phyloP scores from a whole-genome alignment of 2,113 vertebrate species.

The Aspiorhynchus laticeps region DNA sequence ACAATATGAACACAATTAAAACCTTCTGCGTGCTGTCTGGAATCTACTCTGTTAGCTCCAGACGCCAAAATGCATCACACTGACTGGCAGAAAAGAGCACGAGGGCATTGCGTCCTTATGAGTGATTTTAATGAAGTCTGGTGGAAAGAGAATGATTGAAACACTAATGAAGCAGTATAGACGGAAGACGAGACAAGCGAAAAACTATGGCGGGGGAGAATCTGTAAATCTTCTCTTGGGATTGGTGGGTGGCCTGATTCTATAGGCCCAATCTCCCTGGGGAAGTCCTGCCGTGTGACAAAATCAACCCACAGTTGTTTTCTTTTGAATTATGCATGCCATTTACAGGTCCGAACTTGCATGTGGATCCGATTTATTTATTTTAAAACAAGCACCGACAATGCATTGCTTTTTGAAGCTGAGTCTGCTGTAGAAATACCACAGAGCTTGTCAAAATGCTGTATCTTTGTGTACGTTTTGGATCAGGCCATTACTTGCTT shows the following conservation, averaged over 20 bases:
- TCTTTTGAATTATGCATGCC: slow-evolving; percentile 42
- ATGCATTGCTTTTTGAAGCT: slow-evolving; percentile 20
- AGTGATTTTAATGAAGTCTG: slow-evolving; percentile 54
- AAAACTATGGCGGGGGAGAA: slow-evolving; percentile 48
- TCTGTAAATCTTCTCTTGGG: background rate
- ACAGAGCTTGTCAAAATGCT: slow-evolving; percentile 40
- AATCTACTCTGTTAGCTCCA: slow-evolving; percentile 53
- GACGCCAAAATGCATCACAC: slow-evolving; percentile 61
- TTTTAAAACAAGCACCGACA: slow-evolving; percentile 27
- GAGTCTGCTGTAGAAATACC: background rate
- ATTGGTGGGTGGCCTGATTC: background rate
- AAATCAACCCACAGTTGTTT: slow-evolving; percentile 12
- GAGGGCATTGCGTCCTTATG: slow-evolving; percentile 41
- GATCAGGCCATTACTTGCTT: background rate
- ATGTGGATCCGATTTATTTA: background rate
- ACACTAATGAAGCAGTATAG: slow-evolving; percentile 62
- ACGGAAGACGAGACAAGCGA: slow-evolving; percentile 57
- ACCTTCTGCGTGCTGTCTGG: slow-evolving; percentile 45
- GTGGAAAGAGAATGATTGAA: slow-evolving; percentile 54
- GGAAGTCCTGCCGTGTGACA: background rate
- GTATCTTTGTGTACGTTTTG: background rate
- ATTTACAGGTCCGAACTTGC: background rate
- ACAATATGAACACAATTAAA: slow-evolving; percentile 54
- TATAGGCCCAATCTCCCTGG: background rate
- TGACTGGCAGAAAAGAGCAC: slow-evolving; percentile 60